Evolutionary conservation across 2,888 invertebrate genomes (phyloP), one percentile per base, ranked within the genome.

Genomic region (Cerceris ruficornis): DNA sequence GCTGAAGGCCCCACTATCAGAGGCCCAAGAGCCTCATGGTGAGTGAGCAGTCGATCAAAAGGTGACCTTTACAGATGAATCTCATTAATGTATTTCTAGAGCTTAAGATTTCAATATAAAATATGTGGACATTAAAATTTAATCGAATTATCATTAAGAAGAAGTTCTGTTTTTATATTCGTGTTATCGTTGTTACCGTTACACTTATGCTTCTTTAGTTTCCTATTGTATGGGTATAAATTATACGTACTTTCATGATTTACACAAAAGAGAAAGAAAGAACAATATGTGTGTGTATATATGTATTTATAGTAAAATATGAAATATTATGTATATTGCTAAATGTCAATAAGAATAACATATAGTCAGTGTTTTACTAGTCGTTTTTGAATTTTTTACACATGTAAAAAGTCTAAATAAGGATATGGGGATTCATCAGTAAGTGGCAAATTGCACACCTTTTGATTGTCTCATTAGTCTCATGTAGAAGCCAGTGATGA

Each of bases 21-120:
- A 92, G 90, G 91, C 92, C 87, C 91, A 91, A 86, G 92, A 91
- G 91, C 91, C 91, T 86, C 91, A 92, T 84, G 92, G 92, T 92
- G 92, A 92, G 92, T 91, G 86, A 87, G 85, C 86, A 88, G 86
- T 84, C 84, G 77, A 86, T 87, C 76, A 79, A 83, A 87, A 86
- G 86, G 81, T 86, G 81, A 74, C 78, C 83, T 79, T 87, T 88
- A 78, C 76, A 52, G 79, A 85, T 80, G 84, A 85, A 85, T 86
- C 80, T 86, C 59, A 71, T 73, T 60, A 28, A 60, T 62, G 43
- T 57, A 17, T 11, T 42, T 15, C 42, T 46, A 58, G 43, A 52
- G 59, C 50, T 41, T 71, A 67, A 46, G 7, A 4, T 58, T 46
- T 42, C 17, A 14, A 13, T 42, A 49, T 11, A 42, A 50, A n/a